Base-by-base conservation (phyloP, 2,797 vertebrate species). In the Esox lucius region DNA sequence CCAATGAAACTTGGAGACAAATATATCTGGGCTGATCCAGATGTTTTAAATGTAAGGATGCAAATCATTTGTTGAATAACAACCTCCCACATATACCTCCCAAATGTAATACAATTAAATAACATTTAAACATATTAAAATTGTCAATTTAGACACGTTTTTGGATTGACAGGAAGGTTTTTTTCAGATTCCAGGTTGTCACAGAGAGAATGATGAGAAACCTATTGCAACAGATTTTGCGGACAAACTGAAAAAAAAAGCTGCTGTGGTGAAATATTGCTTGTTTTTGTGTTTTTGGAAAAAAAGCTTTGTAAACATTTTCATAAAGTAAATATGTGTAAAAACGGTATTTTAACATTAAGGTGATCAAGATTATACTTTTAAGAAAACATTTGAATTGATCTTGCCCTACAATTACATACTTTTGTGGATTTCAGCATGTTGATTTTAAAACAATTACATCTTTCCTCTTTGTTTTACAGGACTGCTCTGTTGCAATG, bases 401-500 rank as follows among this genome's bases (percentile, higher is more conserved):
- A 31, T 31, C 3, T 31, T 31, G 31, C 28, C 28, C 28, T 31
- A 31, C 1, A 31, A 3, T 31, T 31, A 31, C 28, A 31, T 39
- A 39, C 2, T 33, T 33, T 33, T 33, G 33, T n/a, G n/a, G n/a
- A n/a, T n/a, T n/a, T n/a, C n/a, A n/a, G n/a, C n/a, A n/a, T n/a
- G n/a, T 31, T 31, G 28, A 31, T 31, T 31, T 31, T 31, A 31
- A 31, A 31, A 31, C 7, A 39, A 39, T 3, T 39, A 7, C 9
- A 22, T 56, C 3, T 22, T 8, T 78, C 19, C 3, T 31, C 28
- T 31, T 31, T 68, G 28, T 5, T 49, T 56, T 33, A 77, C 76
- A 97, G 96, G 89, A 95, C 87, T 96, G 96, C 79, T 89, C 87
- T 5, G 79, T 95, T 0, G 94, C 95, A 0, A 64, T 49, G 1